phyloP scores from a whole-genome alignment of 2,797 vertebrate genomes.

The Coreius guichenoti region DNA sequence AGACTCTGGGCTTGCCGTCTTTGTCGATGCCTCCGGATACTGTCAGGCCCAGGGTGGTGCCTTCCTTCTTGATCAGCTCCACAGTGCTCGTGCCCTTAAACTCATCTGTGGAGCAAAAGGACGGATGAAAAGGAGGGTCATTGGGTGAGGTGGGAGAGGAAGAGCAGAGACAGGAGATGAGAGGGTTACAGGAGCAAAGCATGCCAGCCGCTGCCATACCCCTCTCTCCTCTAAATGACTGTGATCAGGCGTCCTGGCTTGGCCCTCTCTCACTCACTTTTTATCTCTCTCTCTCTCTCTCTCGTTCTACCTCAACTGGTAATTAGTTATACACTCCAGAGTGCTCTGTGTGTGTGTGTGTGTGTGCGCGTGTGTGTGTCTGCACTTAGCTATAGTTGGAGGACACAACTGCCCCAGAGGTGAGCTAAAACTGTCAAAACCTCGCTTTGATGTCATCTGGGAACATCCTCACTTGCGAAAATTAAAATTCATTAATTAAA shows the following conservation, averaged over 20 bases:
- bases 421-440: constrained; percentile 2
- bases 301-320: constrained; percentile 28
- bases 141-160: constrained; percentile 39
- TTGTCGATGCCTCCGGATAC: constrained; percentile 97
- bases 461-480: not conserved
- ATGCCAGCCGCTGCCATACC: constrained; percentile 51
- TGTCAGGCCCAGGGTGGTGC: constrained; percentile 94
- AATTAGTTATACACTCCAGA: constrained; percentile 56
- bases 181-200: constrained; percentile 49
- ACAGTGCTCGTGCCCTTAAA: constrained; percentile 95
- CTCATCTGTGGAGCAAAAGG: constrained; percentile 82
- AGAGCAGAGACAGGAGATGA: constrained; percentile 46
- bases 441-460: not conserved
- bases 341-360: constrained; percentile 9
- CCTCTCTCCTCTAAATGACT: constrained; percentile 24
- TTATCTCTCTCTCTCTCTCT: constrained; percentile 9
- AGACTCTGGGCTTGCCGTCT: constrained; percentile 95
- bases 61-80: constrained; percentile 99
- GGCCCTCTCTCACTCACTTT: constrained; percentile 15
- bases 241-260: not conserved
- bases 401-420: not conserved
- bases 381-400: not conserved
- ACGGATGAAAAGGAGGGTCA: not conserved
- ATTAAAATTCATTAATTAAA: no score
- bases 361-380: constrained; percentile 6